These are phyloP conservation scores for Rhinichthys klamathensis DNA, from an alignment of 2,113 vertebrate genomes.

Conservation along the genomic window DNA sequence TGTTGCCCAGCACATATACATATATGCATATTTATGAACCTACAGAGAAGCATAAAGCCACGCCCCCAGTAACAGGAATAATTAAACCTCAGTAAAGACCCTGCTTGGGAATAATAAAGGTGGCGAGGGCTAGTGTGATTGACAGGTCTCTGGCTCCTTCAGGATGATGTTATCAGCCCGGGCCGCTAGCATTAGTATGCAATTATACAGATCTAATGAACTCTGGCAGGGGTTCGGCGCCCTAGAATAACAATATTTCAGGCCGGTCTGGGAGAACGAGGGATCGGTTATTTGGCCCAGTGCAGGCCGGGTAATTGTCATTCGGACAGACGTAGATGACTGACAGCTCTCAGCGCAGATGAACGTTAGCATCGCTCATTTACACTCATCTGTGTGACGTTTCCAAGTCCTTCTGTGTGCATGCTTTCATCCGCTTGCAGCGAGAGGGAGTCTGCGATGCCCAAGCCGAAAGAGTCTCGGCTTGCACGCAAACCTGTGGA, in stretches of 20 bases:
- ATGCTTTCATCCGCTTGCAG: slow-evolving; percentile 60
- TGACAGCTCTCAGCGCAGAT: not conserved
- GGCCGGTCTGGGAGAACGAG: not conserved
- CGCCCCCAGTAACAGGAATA: not conserved
- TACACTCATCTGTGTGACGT: not conserved
- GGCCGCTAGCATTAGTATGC: not conserved
- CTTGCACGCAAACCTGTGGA: slow-evolving; percentile 49
- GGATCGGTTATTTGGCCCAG: not conserved
- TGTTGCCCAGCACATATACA: too few species aligned
- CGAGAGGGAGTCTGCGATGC: slow-evolving; percentile 58
- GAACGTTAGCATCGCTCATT: not conserved
- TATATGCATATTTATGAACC: not conserved
- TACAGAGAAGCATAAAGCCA: not conserved
- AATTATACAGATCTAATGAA: slow-evolving; percentile 1
- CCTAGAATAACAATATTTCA: not conserved
- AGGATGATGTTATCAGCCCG: not conserved
- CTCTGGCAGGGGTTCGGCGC: not conserved
- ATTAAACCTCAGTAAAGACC: not conserved
- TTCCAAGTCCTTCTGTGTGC: slow-evolving; percentile 50
- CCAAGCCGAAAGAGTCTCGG: slow-evolving; percentile 61
- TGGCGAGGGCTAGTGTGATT: slow-evolving; percentile 12
- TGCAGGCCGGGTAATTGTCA: not conserved
- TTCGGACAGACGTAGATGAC: not conserved
- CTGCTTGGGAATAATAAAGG: not conserved
- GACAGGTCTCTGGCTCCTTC: not conserved